Conservation (phyloP, 2,888 invertebrate genomes). For the Tenodera sinensis region DNA sequence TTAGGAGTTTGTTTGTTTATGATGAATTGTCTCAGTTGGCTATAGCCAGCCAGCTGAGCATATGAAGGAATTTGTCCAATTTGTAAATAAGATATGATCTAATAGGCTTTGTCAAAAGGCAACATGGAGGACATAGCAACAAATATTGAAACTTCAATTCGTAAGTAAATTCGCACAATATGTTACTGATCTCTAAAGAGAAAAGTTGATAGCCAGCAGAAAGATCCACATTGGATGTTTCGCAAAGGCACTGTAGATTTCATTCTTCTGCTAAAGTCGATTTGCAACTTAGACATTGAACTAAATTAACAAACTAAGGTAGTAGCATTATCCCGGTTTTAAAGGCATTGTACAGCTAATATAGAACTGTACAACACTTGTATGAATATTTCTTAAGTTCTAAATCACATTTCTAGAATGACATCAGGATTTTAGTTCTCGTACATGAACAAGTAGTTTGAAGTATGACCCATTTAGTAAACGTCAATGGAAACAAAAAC, state of each 20-base stretch:
- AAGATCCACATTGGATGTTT: background rate
- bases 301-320: background rate
- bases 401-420: background rate
- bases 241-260: background rate
- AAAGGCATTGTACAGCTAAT: background rate
- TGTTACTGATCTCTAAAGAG: background rate
- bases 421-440: too few relatives aligned
- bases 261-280: background rate
- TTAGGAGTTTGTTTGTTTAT: background rate
- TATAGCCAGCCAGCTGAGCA: background rate
- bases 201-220: too few relatives aligned
- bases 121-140: conserved; percentile 62
- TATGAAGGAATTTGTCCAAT: background rate
- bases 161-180: conserved; percentile 48
- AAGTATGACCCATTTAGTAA: too few relatives aligned
- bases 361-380: background rate
- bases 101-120: background rate
- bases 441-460: too few relatives aligned
- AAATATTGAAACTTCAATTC: conserved; percentile 67
- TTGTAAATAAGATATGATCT: background rate
- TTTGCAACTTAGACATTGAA: background rate
- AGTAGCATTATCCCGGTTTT: background rate
- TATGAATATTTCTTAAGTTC: background rate
- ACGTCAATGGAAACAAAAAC: too few relatives aligned
- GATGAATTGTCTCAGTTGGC: background rate